Percentiles rank a stretch among this genome's conserved stretches.
These are phyloP conservation scores for Theocolax elegans DNA, from an alignment of 1,140 invertebrate genomes.

Conservation along the genomic window DNA sequence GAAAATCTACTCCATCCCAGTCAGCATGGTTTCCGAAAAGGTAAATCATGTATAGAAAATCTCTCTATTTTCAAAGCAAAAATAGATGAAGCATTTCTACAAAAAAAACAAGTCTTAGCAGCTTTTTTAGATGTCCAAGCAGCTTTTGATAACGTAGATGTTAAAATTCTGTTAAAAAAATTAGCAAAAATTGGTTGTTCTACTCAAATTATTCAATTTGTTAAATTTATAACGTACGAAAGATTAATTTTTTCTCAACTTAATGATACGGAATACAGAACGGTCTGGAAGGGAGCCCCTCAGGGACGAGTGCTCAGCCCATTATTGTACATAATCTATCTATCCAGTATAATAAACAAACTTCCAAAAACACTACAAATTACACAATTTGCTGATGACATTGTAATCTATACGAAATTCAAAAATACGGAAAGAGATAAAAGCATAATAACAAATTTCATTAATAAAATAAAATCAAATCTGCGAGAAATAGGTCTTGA, in stretches of 20 bases:
- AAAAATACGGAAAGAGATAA: neutral
- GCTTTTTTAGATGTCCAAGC: neutral
- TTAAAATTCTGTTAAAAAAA: neutral
- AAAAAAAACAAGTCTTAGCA: neutral
- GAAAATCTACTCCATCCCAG: neutral
- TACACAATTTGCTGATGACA: constrained; percentile 35
- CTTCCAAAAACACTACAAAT: neutral
- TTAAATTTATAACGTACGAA: neutral
- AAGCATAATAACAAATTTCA: constrained; percentile 17
- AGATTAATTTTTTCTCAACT: neutral
- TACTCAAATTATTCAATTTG: neutral
- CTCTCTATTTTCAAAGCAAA: no score
- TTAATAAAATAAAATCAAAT: constrained; percentile 17
- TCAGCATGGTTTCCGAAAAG: neutral
- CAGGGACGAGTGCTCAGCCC: constrained; percentile 29
- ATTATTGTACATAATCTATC: constrained; percentile 21
- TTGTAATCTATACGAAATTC: neutral
- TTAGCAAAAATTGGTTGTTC: neutral
- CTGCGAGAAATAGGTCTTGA: neutral
- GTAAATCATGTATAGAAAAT: neutral
- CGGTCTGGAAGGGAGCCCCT: neutral
- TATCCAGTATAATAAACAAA: neutral
- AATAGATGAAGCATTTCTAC: neutral
- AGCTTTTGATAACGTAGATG: neutral
- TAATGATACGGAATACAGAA: neutral